A percentile compares a stretch with the other conserved stretches of the same genome.
Evolutionary conservation across 2,797 vertebrate species (phyloP).

Genomic region (Rhabdophis nuchalis): DNA sequence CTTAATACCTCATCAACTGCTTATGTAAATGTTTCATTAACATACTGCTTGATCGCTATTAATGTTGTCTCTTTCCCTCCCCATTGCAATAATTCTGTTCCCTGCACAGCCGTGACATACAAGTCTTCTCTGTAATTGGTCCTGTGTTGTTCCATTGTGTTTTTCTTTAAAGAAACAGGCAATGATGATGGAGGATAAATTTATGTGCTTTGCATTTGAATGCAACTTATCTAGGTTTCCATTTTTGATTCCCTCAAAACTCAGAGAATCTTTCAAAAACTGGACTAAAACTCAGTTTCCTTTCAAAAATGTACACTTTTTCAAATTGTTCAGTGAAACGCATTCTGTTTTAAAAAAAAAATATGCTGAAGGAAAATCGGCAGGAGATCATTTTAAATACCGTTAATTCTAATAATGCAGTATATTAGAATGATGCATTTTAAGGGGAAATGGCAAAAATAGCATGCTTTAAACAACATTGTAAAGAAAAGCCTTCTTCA

Average conservation of each 20-base stretch:
- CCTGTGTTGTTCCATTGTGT: background rate
- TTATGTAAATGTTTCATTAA: conserved; percentile 78
- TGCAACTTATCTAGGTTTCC: background rate
- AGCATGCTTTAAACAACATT: background rate
- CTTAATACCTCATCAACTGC: conserved; percentile 72
- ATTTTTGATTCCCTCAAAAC: background rate
- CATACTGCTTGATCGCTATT: conserved; percentile 64
- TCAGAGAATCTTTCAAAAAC: background rate
- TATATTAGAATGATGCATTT: background rate
- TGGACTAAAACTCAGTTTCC: background rate
- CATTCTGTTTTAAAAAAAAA: background rate
- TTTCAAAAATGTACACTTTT: background rate
- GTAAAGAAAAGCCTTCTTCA: background rate
- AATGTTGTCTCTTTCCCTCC: conserved; percentile 40
- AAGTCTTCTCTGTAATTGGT: conserved; percentile 61
- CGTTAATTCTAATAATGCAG: background rate
- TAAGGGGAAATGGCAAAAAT: background rate
- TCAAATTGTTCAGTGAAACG: background rate
- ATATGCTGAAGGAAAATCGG: background rate
- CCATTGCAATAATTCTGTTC: conserved; percentile 5
- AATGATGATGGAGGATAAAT: background rate
- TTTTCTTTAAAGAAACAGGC: conserved; percentile 38
- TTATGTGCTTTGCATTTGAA: background rate
- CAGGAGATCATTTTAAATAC: background rate
- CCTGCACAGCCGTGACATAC: conserved; percentile 57